Base-by-base conservation (phyloP, 2,797 vertebrate species). In the Stomatorhinus walkeri region DNA sequence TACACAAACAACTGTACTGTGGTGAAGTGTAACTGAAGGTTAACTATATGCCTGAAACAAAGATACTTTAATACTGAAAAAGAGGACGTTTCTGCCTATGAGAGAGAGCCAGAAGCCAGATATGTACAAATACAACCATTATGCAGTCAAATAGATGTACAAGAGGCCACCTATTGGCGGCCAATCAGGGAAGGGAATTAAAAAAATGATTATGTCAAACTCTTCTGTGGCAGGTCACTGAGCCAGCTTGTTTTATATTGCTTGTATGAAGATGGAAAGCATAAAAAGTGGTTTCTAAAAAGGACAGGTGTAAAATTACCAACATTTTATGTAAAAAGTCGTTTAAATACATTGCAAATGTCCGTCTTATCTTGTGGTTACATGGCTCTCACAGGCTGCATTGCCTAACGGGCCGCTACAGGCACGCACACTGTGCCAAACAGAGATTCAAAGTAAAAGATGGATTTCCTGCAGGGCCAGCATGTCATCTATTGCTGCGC, bases 1-100 rank as follows among this genome's bases (percentile, higher is more conserved):
- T 92, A 94, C 92, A 46, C 94, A 95, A 92, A 89, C 89, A 64
- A 89, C 79, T 89, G 87, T 88, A 90, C 64, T 36, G 92, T 92
- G 92, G 91, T 89, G 90, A 88, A 90, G 92, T 87, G 85, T 91
- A 93, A 93, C 91, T 91, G 91, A 94, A 91, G 91, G 93, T 93
- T 91, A 93, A 89, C 90, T 88, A 93, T 85, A 93, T 92, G 91
- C 91, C 90, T 86, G 91, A 61, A 93, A 93, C 91, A 91, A 91
- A 88, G 89, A 90, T 89, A 90, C 89, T 89, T 89, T 89, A 93
- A 94, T 90, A 90, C 94, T 91, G 93, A 95, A 94, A 94, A 92
- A 94, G 94, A 93, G 93, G 92, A 90, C 89, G 56, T 56, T 49
- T 68, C n/a, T 49, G 32, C 22, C 24, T 85, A 9, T 46, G 49